These are phyloP conservation scores for Lipophrys pholis DNA, from an alignment of 2,113 vertebrate genomes.

Conservation along the genomic window DNA sequence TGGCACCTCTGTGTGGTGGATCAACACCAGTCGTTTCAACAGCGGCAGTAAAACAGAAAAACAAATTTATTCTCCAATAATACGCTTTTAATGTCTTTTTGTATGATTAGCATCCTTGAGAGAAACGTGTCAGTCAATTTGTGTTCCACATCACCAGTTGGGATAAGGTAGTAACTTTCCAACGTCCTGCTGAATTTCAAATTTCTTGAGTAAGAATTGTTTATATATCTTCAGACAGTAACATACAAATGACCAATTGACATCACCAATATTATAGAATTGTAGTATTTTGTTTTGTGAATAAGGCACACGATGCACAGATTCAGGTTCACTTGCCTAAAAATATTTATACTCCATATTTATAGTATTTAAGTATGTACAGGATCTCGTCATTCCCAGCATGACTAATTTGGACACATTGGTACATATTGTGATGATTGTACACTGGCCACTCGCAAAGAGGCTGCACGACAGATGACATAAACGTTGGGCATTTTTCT, in stretches of 20 bases:
- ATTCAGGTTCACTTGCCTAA: slow-evolving; percentile 95
- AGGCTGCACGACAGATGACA: slow-evolving; percentile 53
- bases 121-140: slow-evolving; percentile 84
- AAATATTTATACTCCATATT: slow-evolving; percentile 91
- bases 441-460: slow-evolving; percentile 81
- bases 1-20: slow-evolving; percentile 71
- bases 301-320: slow-evolving; percentile 99
- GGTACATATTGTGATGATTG: slow-evolving; percentile 85
- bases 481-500: slow-evolving; percentile 46
- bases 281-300: slow-evolving; percentile 86
- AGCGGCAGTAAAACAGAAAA: slow-evolving; percentile 49
- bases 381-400: slow-evolving; percentile 94
- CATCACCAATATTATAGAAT: slow-evolving; percentile 81
- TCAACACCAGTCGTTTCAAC: slow-evolving; percentile 62
- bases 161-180: slow-evolving; percentile 37
- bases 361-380: slow-evolving; percentile 89
- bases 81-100: slow-evolving; percentile 32
- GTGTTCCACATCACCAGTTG: slow-evolving; percentile 69
- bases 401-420: slow-evolving; percentile 89
- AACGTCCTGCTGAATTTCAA: slow-evolving; percentile 46
- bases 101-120: slow-evolving; percentile 41
- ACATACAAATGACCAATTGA: slow-evolving; percentile 87
- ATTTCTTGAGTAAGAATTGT: slow-evolving; percentile 47
- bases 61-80: slow-evolving; percentile 28
- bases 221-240: slow-evolving; percentile 65